Conservation (phyloP, 2,797 vertebrate genomes). For the Hoplostethus atlanticus region DNA sequence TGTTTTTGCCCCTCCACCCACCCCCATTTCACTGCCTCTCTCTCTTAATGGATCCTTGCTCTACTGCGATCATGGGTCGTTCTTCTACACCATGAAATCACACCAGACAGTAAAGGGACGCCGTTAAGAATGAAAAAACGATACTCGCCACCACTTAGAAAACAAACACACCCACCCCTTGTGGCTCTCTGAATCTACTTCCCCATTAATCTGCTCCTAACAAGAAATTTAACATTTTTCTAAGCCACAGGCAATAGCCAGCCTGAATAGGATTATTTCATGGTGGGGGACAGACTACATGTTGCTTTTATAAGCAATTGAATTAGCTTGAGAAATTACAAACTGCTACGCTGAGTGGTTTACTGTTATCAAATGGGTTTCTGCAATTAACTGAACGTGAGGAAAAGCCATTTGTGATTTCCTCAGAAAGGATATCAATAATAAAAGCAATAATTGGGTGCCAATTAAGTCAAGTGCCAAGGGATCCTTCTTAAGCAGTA, state of each 20-base stretch:
- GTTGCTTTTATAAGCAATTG: slow-evolving; percentile 31
- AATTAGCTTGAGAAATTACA: slow-evolving; percentile 53
- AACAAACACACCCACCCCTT: slow-evolving; percentile 69
- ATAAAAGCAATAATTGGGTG: slow-evolving; percentile 39
- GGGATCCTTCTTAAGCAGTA: slow-evolving; percentile 13
- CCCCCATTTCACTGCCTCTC: neutral
- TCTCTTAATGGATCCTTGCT: slow-evolving; percentile 10
- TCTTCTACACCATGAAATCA: slow-evolving; percentile 35
- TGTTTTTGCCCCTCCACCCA: neutral
- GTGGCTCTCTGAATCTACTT: slow-evolving; percentile 53
- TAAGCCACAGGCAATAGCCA: slow-evolving; percentile 29
- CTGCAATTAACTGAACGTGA: slow-evolving; percentile 45
- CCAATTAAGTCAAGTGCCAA: slow-evolving; percentile 41
- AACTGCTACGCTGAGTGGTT: slow-evolving; percentile 16
- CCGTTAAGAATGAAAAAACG: slow-evolving; percentile 54
- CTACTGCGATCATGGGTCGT: slow-evolving; percentile 7
- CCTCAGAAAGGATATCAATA: slow-evolving; percentile 18
- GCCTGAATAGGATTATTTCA: slow-evolving; percentile 36
- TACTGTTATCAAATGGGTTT: slow-evolving; percentile 27
- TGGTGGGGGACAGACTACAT: slow-evolving; percentile 15
- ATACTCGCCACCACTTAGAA: slow-evolving; percentile 49
- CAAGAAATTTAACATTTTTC: slow-evolving; percentile 56
- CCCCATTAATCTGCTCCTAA: slow-evolving; percentile 70
- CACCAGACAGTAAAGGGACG: slow-evolving; percentile 50
- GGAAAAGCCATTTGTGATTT: slow-evolving; percentile 46